Percentiles rank a stretch among this genome's conserved stretches.
phyloP scores from a whole-genome alignment of 2,888 invertebrate species.

The Epistrophe grossulariae region DNA sequence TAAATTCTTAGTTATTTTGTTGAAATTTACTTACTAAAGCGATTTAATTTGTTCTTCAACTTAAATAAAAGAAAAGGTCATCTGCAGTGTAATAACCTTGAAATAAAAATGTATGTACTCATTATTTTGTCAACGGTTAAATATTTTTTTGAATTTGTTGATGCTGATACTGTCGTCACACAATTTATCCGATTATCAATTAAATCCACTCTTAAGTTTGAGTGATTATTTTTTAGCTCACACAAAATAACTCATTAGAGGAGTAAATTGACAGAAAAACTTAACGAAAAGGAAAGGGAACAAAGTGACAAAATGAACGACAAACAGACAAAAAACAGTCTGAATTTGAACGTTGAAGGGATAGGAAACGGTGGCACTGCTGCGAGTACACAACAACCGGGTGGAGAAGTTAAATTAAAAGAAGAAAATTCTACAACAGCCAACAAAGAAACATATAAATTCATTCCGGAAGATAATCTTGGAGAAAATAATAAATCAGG shows the following conservation, averaged over 20 bases:
- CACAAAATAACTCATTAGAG: slow-evolving; percentile 28
- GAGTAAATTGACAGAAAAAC: slow-evolving; percentile 37
- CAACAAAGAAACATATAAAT: slow-evolving; percentile 84
- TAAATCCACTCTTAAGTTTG: slow-evolving; percentile 39
- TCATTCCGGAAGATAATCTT: slow-evolving; percentile 86
- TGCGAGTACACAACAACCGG: slow-evolving; percentile 47
- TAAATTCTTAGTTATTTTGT: neutral
- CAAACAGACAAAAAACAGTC: slow-evolving; percentile 73
- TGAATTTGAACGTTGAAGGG: slow-evolving; percentile 77
- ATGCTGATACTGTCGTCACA: slow-evolving; percentile 21
- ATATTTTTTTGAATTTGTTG: slow-evolving; percentile 31
- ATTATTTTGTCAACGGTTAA: slow-evolving; percentile 14
- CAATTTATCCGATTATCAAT: slow-evolving; percentile 19
- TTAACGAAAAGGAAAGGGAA: slow-evolving; percentile 65
- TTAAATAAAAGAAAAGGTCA: neutral
- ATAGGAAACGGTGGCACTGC: slow-evolving; percentile 12
- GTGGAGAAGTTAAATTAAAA: slow-evolving; percentile 31
- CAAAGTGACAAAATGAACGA: slow-evolving; percentile 61
- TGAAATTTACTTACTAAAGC: neutral
- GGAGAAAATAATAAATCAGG: slow-evolving; percentile 77
- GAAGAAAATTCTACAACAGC: slow-evolving; percentile 33
- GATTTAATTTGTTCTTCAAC: neutral
- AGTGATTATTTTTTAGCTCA: slow-evolving; percentile 27
- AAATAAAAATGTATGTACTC: neutral
- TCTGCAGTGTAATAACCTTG: slow-evolving; percentile 23